Evolutionary conservation across 2,797 vertebrate genomes (phyloP).

Genomic region (Neosilurus mollespiculum): DNA sequence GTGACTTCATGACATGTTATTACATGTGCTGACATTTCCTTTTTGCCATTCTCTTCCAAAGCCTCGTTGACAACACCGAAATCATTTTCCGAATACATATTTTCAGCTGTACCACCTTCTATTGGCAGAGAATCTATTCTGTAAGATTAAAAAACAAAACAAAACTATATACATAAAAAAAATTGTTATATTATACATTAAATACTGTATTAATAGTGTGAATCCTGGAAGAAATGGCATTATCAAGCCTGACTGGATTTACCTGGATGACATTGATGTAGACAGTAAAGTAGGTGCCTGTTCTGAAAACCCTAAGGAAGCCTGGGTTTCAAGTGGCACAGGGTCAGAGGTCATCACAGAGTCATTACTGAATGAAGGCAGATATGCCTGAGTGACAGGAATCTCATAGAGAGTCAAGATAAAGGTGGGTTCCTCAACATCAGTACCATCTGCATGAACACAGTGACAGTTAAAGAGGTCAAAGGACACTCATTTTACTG

Average conservation of each 20-base stretch:
- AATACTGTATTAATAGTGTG: not conserved
- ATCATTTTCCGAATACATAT: not conserved
- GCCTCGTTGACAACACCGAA: not conserved
- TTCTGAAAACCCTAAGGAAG: not conserved
- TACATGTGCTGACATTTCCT: not conserved
- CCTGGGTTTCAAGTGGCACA: slow-evolving; percentile 14
- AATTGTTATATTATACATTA: not conserved
- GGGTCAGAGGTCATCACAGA: slow-evolving; percentile 6
- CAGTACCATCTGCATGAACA: slow-evolving; percentile 15
- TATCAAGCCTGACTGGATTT: not conserved
- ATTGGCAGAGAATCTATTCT: not conserved
- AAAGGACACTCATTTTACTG: not conserved
- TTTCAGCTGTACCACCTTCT: not conserved
- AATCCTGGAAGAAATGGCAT: not conserved
- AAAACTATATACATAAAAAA: not conserved
- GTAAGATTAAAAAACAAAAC: not conserved
- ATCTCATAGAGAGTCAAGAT: slow-evolving; percentile 60
- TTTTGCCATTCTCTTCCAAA: not conserved
- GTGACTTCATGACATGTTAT: not conserved
- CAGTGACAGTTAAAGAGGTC: not conserved
- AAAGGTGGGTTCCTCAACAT: slow-evolving; percentile 54
- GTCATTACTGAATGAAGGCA: slow-evolving; percentile 11
- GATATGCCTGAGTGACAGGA: slow-evolving; percentile 37
- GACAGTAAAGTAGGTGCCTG: not conserved
- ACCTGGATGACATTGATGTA: slow-evolving; percentile 35